A percentile compares a stretch with the other conserved stretches of the same genome.
These are phyloP conservation scores for Strongylocentrotus purpuratus DNA, from an alignment of 35 echinoderm and acorn worm species.

Conservation along the genomic window DNA sequence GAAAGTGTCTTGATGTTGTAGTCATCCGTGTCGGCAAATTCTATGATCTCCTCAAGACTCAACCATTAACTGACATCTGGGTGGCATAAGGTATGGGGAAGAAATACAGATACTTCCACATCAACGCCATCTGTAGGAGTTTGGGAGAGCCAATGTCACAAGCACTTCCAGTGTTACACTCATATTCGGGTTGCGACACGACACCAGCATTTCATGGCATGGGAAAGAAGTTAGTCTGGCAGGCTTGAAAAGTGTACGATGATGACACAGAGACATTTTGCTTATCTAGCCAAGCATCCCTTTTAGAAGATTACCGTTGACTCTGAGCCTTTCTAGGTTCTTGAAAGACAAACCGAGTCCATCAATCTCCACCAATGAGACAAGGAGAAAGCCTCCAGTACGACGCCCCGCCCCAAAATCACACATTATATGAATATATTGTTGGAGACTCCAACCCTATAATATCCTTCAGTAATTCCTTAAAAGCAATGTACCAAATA, in stretches of 20 bases:
- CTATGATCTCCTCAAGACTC: neutral
- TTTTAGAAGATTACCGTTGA: too few relatives aligned
- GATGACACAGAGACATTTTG: constrained; percentile 51
- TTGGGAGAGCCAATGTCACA: neutral
- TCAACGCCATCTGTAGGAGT: constrained; percentile 15
- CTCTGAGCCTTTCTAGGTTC: too few relatives aligned
- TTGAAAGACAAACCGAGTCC: too few relatives aligned
- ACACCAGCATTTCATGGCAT: constrained; percentile 49
- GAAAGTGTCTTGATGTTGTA: constrained; percentile 46
- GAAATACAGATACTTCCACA: constrained; percentile 46
- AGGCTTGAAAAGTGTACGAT: constrained; percentile 44
- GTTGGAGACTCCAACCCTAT: too few relatives aligned
- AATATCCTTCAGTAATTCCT: too few relatives aligned
- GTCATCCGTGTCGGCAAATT: constrained; percentile 14
- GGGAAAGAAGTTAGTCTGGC: constrained; percentile 61
- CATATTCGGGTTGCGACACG: constrained; percentile 41
- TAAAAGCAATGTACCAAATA: too few relatives aligned
- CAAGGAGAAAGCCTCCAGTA: too few relatives aligned
- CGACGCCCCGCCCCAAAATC: too few relatives aligned
- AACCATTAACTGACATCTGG: constrained; percentile 33
- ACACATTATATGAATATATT: too few relatives aligned
- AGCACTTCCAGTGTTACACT: too few relatives aligned
- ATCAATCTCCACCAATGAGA: too few relatives aligned
- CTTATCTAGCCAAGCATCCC: neutral
- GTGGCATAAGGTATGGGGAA: constrained; percentile 62